A percentile compares a stretch with the other conserved stretches of the same genome.
These are phyloP conservation scores for Ephestia elutella DNA, from an alignment of 1,140 invertebrate genomes.

Conservation along the genomic window DNA sequence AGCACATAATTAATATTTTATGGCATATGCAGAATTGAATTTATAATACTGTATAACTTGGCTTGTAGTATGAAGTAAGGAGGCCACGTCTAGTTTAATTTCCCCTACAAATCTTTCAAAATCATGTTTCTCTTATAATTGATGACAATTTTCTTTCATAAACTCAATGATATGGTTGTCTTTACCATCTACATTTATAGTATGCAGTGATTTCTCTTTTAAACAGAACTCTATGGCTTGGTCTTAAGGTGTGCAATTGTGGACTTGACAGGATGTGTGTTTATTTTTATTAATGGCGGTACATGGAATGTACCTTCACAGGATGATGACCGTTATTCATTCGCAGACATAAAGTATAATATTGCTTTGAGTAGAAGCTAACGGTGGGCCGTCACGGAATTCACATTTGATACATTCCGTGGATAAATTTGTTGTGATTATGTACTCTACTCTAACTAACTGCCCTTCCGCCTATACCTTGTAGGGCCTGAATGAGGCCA, in stretches of 20 bases:
- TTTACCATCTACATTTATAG: not conserved
- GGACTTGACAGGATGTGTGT: too few species aligned
- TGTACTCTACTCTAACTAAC: too few species aligned
- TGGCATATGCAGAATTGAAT: too few species aligned
- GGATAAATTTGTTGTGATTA: too few species aligned
- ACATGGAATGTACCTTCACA: not conserved
- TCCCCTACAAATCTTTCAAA: not conserved
- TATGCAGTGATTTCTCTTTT: not conserved
- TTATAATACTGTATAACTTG: too few species aligned
- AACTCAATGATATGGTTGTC: not conserved
- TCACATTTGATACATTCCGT: not conserved
- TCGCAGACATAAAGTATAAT: not conserved
- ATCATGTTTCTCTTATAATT: not conserved
- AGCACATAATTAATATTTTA: too few species aligned
- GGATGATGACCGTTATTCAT: not conserved
- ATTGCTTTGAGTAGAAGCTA: not conserved
- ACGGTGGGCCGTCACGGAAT: not conserved
- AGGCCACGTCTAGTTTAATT: not conserved
- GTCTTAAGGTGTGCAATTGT: too few species aligned
- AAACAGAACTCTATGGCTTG: not conserved
- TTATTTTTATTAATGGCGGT: slow-evolving; percentile 1
- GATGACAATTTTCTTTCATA: slow-evolving; percentile 13
- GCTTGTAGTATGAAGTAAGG: too few species aligned
- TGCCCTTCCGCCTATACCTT: too few species aligned
- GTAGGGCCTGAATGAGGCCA: too few species aligned